Evolutionary conservation across 2,797 vertebrate species (phyloP), one percentile per base, ranked within the genome.

Genomic region (Gymnopithys bicolor): DNA sequence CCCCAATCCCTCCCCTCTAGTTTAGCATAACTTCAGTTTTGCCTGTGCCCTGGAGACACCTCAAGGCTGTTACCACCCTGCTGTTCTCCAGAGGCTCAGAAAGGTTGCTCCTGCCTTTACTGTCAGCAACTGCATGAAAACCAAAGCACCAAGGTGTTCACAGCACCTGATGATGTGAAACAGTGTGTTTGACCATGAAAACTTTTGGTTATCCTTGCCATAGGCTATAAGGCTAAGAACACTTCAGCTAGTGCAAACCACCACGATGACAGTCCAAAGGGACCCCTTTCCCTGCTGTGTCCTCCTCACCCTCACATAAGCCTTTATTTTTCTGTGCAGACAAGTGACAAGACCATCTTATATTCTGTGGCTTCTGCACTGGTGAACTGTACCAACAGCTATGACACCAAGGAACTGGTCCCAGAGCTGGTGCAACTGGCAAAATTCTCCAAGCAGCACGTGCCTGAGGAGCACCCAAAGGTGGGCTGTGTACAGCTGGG

Each of bases 391-490:
- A 99, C 99, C 92, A 99, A 99, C 97, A 98, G 98, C 97, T 99
- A 99, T 1, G 99, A 99, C 0, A 99, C 99, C 94, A 99, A 99
- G 94, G 99, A 99, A 13, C 98, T 99, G 59, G 84, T 99, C 55
- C 99, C 99, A 2, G 99, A 99, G 96, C 97, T 99, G 84, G 98
- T 99, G 49, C 98, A 99, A 86, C 98, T 99, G 15, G 99, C 99
- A 68, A 99, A 99, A 89, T 99, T 99, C 96, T 99, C 99, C 93
- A 99, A 99, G 97, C 99, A 99, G 74, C 99, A 99, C 0, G 99
- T 99, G 28, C 99, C 99, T 1, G 99, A 99, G 96, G 98, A 99
- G 84, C 99, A 99, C 68, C 99, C 99, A 0, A 99, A 99, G 98
- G 99, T 99, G 98, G 85, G 75, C 17, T 49, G 27, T 46, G 28